Evolutionary conservation across 2,113 vertebrate species (phyloP).

Genomic region (Prietella phreatophila): DNA sequence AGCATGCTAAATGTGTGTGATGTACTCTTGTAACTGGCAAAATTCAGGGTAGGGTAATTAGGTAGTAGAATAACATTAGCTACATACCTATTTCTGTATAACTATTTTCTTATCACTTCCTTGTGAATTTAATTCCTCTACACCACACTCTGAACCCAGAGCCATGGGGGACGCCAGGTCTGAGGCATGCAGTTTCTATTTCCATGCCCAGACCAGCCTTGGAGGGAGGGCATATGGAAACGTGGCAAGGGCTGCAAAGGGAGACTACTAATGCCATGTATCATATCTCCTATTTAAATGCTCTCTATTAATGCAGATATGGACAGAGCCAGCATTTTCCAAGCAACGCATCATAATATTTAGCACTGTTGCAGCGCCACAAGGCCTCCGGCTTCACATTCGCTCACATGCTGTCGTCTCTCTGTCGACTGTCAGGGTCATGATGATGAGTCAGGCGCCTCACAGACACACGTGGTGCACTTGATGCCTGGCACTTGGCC

Average conservation of each 20-base stretch:
- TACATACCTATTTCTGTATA: neutral
- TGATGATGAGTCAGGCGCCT: conserved; percentile 57
- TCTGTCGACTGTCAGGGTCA: conserved; percentile 43
- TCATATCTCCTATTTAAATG: conserved; percentile 59
- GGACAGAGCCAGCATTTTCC: conserved; percentile 49
- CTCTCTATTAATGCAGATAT: conserved; percentile 58
- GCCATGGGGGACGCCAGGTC: conserved; percentile 10
- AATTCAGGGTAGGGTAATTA: neutral
- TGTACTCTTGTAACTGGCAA: neutral
- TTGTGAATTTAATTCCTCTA: neutral
- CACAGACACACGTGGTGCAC: neutral
- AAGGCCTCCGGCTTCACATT: neutral
- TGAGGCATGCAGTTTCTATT: conserved; percentile 31
- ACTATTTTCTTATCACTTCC: conserved; percentile 7
- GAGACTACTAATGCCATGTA: conserved; percentile 60
- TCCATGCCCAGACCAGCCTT: conserved; percentile 19
- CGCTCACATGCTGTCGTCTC: conserved; percentile 41
- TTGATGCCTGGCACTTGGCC: conserved; percentile 53
- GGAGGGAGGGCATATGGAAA: conserved; percentile 35
- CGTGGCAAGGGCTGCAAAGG: conserved; percentile 24
- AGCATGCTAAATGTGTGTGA: neutral
- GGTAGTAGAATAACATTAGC: neutral
- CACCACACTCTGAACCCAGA: conserved; percentile 25
- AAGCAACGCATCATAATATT: conserved; percentile 58
- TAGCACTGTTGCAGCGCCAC: conserved; percentile 38